phyloP scores from a whole-genome alignment of 2,888 invertebrate genomes.

The Drosophila eohydei region DNA sequence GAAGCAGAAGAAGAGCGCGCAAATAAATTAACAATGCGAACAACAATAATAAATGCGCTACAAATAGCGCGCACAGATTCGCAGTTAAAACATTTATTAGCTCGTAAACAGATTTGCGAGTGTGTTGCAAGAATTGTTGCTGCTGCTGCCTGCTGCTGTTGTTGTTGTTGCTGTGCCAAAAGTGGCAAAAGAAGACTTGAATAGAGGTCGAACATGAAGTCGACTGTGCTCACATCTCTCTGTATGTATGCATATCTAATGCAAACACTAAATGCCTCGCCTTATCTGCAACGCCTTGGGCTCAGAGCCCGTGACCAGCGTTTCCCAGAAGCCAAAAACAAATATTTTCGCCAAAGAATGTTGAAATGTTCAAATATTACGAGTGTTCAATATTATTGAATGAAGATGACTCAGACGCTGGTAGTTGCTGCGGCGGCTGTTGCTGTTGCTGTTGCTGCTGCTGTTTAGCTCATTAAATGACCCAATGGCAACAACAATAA shows the following conservation, averaged over 20 bases:
- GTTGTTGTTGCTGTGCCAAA: too few species aligned
- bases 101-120: constrained; percentile 60
- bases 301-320: constrained; percentile 38
- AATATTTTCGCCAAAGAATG: constrained; percentile 36
- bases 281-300: constrained; percentile 35
- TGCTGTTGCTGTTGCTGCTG: constrained; percentile 13
- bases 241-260: constrained; percentile 16
- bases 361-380: neutral
- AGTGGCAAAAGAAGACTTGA: neutral
- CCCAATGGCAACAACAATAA: constrained; percentile 10
- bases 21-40: constrained; percentile 6
- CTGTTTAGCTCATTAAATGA: constrained; percentile 46
- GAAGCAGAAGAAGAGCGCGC: neutral
- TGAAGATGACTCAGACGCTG: constrained; percentile 6
- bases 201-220: neutral
- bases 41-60: constrained; percentile 38
- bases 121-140: constrained; percentile 27
- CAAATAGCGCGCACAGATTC: constrained; percentile 37
- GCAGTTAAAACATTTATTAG: constrained; percentile 72
- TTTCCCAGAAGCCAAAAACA: constrained; percentile 22
- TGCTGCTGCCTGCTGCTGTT: neutral
- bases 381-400: neutral
- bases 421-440: neutral
- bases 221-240: neutral
- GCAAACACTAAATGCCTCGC: constrained; percentile 23